Base-by-base conservation (phyloP, 2,888 invertebrate species). In the Mechanitis mazaeus region DNA sequence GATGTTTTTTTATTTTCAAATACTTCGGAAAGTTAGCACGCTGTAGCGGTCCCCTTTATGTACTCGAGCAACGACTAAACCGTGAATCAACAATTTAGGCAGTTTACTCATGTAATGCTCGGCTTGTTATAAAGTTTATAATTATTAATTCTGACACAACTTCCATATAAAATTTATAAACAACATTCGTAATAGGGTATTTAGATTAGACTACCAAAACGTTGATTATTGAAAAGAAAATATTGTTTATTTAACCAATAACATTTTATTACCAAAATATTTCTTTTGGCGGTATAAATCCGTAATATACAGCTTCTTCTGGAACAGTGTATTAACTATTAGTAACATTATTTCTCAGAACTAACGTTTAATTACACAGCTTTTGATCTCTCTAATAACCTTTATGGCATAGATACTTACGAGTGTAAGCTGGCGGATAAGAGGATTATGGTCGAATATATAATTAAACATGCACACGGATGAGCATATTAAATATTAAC, bases 1-100 rank as follows among this genome's bases (percentile, higher is more conserved):
- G 82, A 84, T 77, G 64, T 42, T 64, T 60, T 59, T 54, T 64
- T 62, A 58, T 64, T 61, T 53, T 56, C 7, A 45, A 54, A 61
- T 56, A 58, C 55, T 64, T 59, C 45, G 42, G 28, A 55, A 63
- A 54, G 54, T 61, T 60, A 50, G 11, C 54, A 60, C 57, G 55
- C 53, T 42, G 55, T 12, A n/a, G 45, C 54, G 33, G 33, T 46
- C 20, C 45, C 47, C 54, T 54, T 42, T 42, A 42, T 42, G 42
- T 42, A 42, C 57, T 45, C 33, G 42, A 55, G 50, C 54, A 61
- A 58, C 59, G 60, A 58, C 54, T 56, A 55, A 53, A 46, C 45
- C 38, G 58, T 61, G 64, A 64, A 69, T 68, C 50, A 50, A 54
- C 54, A 54, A 33, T 54, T 45, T 45, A 45, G 3, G 31, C 31